Evolutionary conservation across 2,113 vertebrate genomes (phyloP), one percentile per base, ranked within the genome.

Genomic region (Hippocampus mohnikei): DNA sequence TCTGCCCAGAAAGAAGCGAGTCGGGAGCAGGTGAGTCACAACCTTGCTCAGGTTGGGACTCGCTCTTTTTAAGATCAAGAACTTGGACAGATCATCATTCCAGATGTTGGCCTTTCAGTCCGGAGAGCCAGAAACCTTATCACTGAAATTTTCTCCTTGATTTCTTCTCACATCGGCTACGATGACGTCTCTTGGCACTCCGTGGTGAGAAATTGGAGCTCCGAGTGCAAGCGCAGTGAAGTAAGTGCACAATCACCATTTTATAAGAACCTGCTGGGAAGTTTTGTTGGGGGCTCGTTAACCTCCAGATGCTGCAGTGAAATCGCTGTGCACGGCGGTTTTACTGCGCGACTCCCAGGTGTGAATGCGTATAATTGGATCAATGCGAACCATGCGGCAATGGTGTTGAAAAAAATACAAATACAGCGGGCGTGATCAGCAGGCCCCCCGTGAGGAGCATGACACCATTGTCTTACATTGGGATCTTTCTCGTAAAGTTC

Each of bases 401-500:
- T 73, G 72, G 27, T 70, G 68, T 58, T 46, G 48, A 1, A 33
- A 37, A 37, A 37, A 6, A 37, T n/a, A 37, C 6, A 58, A 77
- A 79, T 75, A 61, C 65, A 41, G 52, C 23, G 0, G 44, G 58
- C 55, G 52, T n/a, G 7, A 65, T 67, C 66, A 66, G 67, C 62
- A 52, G 5, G 29, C 10, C 10, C 41, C 42, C 53, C 21, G 29
- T n/a, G 41, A 62, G 48, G 61, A 50, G 55, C 59, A 69, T 44
- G 20, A 21, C 2, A 62, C 8, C 71, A 13, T 66, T 72, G 81
- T 75, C 62, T 46, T 13, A 61, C 61, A 80, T 37, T 20, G 41
- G 59, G 23, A 79, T 16, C 50, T 56, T 72, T 71, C 69, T 27
- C 52, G 81, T 82, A 37, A 56, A 59, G 29, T 56, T 78, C 10